A percentile compares a stretch with the other conserved stretches of the same genome.
phyloP scores from a whole-genome alignment of 2,888 invertebrate species.

The Hermaeophaga mercurialis region DNA sequence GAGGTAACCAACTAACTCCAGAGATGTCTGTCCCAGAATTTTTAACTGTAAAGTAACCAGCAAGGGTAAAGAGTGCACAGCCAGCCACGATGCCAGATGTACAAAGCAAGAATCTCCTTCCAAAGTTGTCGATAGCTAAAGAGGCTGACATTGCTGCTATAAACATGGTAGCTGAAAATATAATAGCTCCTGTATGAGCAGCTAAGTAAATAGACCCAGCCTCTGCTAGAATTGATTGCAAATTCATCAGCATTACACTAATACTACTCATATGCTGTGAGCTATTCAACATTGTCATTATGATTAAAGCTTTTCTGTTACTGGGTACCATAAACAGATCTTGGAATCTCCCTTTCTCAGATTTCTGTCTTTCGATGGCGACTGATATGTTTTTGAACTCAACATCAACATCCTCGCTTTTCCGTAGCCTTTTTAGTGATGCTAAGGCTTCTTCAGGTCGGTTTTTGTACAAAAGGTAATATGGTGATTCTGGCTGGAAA shows the following conservation, averaged over 20 bases:
- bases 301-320: slow-evolving; percentile 54
- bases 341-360: slow-evolving; percentile 50
- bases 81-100: slow-evolving; percentile 52
- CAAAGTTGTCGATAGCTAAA: slow-evolving; percentile 53
- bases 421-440: slow-evolving; percentile 47
- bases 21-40: slow-evolving; percentile 45
- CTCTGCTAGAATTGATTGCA: slow-evolving; percentile 53
- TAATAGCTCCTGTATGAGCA: slow-evolving; percentile 50
- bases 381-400: slow-evolving; percentile 52
- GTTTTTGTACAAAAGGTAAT: slow-evolving; percentile 51
- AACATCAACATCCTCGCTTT: slow-evolving; percentile 47
- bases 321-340: slow-evolving; percentile 53
- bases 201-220: slow-evolving; percentile 51
- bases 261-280: slow-evolving; percentile 56
- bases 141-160: slow-evolving; percentile 51
- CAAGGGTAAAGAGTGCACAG: slow-evolving; percentile 50
- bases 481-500: slow-evolving; percentile 56
- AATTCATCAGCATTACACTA: slow-evolving; percentile 56
- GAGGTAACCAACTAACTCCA: slow-evolving; percentile 43
- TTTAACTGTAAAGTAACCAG: slow-evolving; percentile 52
- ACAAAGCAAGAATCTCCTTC: slow-evolving; percentile 50
- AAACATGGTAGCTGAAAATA: slow-evolving; percentile 54
- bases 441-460: slow-evolving; percentile 48
- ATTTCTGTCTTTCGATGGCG: slow-evolving; percentile 52
- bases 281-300: slow-evolving; percentile 54